These are phyloP conservation scores for Pseudolycoriella hygida DNA, from an alignment of 2,888 invertebrate species.

Conservation along the genomic window DNA sequence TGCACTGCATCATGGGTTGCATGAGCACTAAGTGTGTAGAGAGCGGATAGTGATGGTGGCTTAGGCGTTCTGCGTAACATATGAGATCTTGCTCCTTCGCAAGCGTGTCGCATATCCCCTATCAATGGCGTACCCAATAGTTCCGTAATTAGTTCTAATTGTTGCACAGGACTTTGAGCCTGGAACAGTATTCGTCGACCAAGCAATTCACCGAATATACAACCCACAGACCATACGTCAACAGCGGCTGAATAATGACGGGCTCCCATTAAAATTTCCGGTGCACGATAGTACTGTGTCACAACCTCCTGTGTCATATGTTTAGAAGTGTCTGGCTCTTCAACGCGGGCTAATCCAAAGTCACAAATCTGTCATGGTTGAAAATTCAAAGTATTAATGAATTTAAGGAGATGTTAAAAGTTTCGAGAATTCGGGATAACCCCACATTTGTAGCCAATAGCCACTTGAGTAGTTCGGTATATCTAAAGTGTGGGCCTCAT, in stretches of 20 bases:
- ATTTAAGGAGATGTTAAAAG: no score
- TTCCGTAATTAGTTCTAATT: constrained; percentile 95
- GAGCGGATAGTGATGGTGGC: constrained; percentile 70
- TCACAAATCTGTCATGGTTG: constrained; percentile 73
- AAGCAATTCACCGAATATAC: constrained; percentile 95
- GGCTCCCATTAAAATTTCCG: constrained; percentile 98
- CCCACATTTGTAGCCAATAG: no score
- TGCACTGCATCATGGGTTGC: constrained; percentile 98
- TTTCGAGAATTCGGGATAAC: no score
- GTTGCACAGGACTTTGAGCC: constrained; percentile 94
- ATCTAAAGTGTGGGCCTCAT: no score
- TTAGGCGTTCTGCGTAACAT: constrained; percentile 78
- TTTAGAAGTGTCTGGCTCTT: constrained; percentile 82
- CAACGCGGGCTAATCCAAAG: constrained; percentile 94
- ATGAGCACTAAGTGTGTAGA: constrained; percentile 82
- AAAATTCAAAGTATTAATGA: constrained; percentile 6
- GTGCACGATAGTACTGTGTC: constrained; percentile 98
- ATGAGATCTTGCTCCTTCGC: constrained; percentile 85
- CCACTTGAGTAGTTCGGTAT: no score
- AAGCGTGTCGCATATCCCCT: constrained; percentile 94
- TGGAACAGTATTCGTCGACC: constrained; percentile 93
- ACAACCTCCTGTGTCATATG: constrained; percentile 99
- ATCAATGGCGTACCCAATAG: constrained; percentile 87
- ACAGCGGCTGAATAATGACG: constrained; percentile 92
- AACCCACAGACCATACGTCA: constrained; percentile 98